These are phyloP conservation scores for Heterodera filipjevi DNA, from an alignment of 2,888 invertebrate genomes.

Conservation along the genomic window DNA sequence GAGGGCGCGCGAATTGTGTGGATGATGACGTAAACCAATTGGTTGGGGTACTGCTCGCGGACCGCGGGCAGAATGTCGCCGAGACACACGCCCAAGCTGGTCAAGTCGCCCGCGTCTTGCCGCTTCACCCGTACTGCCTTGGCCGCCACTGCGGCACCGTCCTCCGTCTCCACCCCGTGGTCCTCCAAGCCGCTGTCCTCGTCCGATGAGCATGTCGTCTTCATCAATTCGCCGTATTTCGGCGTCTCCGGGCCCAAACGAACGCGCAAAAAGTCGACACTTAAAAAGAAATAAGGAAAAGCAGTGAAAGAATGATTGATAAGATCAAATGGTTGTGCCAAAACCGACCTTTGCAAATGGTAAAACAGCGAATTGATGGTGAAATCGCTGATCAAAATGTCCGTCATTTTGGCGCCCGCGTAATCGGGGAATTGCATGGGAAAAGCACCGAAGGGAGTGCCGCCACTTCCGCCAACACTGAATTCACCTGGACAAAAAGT, in stretches of 20 bases:
- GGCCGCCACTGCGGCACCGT: not conserved
- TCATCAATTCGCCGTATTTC: slow-evolving; percentile 61
- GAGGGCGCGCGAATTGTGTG: slow-evolving; percentile 57
- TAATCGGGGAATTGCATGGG: slow-evolving; percentile 56
- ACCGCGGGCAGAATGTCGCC: slow-evolving; percentile 62
- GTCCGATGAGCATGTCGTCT: slow-evolving; percentile 59
- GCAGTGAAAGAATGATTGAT: not conserved
- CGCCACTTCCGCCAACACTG: slow-evolving; percentile 49
- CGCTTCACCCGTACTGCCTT: slow-evolving; percentile 37
- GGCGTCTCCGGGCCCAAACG: slow-evolving; percentile 63
- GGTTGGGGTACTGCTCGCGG: slow-evolving; percentile 60
- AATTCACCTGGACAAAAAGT: slow-evolving; percentile 45
- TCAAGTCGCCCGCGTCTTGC: slow-evolving; percentile 37
- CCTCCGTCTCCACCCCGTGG: slow-evolving; percentile 50
- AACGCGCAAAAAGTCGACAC: slow-evolving; percentile 59
- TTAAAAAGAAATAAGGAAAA: slow-evolving; percentile 37
- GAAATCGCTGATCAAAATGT: slow-evolving; percentile 57
- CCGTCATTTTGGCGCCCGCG: slow-evolving; percentile 58
- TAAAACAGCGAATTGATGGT: slow-evolving; percentile 62
- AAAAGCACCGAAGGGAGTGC: slow-evolving; percentile 61
- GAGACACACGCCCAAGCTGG: slow-evolving; percentile 52
- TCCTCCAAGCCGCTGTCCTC: slow-evolving; percentile 52
- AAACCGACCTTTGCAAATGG: slow-evolving; percentile 50
- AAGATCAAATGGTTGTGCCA: not conserved
- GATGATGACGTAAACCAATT: slow-evolving; percentile 54